Evolutionary conservation across 1,140 invertebrate genomes (phyloP).

Genomic region (Zelostemma sp.): DNA sequence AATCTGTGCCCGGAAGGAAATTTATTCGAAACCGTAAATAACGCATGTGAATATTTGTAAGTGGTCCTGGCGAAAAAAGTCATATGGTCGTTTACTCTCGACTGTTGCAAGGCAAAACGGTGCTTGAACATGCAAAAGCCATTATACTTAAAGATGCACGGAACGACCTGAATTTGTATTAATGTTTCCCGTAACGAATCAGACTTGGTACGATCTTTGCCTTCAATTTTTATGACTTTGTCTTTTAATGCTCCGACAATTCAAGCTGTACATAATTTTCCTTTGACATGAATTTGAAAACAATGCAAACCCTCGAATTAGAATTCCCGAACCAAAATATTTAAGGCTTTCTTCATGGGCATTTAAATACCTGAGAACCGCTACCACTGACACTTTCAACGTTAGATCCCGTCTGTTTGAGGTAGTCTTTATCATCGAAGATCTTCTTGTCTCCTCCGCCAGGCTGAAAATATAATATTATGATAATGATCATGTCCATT

Average conservation of each 20-base stretch:
- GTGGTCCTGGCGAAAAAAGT: not conserved
- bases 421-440: conserved; percentile 94
- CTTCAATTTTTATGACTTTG: no score
- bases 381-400: conserved; percentile 74
- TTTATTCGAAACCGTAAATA: no score
- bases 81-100: conserved; percentile 26
- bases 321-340: not conserved
- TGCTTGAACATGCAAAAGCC: conserved; percentile 44
- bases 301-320: no score
- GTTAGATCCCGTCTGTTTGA: conserved; percentile 82
- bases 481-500: no score
- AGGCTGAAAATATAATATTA: no score
- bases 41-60: not conserved
- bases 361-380: conserved; percentile 74
- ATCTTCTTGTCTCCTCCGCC: conserved; percentile 95
- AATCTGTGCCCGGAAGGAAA: no score
- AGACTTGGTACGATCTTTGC: no score
- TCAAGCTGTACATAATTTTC: no score
- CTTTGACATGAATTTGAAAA: no score
- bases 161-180: conserved; percentile 28
- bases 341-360: not conserved
- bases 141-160: conserved; percentile 38
- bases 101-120: conserved; percentile 30
- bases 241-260: not conserved
- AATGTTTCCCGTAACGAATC: not conserved